These are phyloP conservation scores for Amyelois transitella DNA, from an alignment of 1,140 invertebrate species.

Conservation along the genomic window DNA sequence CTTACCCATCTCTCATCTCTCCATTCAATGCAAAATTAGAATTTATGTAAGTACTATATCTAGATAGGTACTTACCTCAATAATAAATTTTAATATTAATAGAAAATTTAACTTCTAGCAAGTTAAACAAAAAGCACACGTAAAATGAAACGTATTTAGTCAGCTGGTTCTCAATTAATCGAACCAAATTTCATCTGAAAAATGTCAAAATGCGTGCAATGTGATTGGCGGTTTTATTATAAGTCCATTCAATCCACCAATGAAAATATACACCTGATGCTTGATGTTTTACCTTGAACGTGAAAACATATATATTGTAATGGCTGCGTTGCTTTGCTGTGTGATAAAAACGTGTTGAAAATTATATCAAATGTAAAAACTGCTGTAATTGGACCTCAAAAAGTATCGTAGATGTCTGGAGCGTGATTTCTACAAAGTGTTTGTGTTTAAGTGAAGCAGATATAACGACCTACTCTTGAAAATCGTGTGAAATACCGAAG, in stretches of 20 bases:
- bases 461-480: background rate
- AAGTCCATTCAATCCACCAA: constrained; percentile 28
- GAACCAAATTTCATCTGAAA: background rate
- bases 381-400: background rate
- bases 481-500: background rate
- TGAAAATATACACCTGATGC: background rate
- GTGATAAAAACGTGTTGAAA: constrained; percentile 5
- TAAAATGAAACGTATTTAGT: background rate
- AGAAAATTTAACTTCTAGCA: too few species aligned
- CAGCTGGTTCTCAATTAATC: background rate
- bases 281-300: constrained; percentile 1
- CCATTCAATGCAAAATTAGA: too few species aligned
- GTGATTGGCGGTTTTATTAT: constrained; percentile 33
- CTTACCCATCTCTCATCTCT: too few species aligned
- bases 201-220: constrained; percentile 17
- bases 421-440: background rate
- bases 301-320: constrained; percentile 5
- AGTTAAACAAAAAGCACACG: too few species aligned
- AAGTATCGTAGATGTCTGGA: background rate
- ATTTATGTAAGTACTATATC: too few species aligned
- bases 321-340: background rate
- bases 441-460: background rate
- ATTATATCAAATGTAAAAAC: background rate
- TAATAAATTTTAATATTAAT: too few species aligned
- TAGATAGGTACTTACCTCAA: too few species aligned